phyloP scores from a whole-genome alignment of 1,140 invertebrate species.

The Bombus waltoni region DNA sequence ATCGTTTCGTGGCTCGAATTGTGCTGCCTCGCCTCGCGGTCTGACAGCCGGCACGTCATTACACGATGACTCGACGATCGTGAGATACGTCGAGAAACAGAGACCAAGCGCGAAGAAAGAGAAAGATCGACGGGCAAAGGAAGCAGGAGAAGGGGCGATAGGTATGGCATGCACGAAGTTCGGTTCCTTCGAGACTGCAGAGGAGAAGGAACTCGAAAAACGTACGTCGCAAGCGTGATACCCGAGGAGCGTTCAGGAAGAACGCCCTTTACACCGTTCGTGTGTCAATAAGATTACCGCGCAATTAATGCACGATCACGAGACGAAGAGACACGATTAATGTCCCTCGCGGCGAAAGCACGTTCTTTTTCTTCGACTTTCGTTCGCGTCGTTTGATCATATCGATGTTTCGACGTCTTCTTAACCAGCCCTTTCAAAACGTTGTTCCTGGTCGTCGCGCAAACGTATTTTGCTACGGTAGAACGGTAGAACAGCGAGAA shows the following conservation, averaged over 20 bases:
- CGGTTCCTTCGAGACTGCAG: slow-evolving; percentile 35
- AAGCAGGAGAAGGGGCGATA: slow-evolving; percentile 46
- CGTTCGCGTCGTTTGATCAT: not conserved
- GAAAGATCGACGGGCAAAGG: slow-evolving; percentile 32
- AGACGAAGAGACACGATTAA: not conserved
- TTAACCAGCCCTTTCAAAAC: not conserved
- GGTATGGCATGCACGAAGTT: slow-evolving; percentile 48
- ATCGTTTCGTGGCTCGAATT: slow-evolving; percentile 67
- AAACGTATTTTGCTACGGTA: not conserved
- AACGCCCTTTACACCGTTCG: not conserved
- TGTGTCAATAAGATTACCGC: slow-evolving; percentile 19
- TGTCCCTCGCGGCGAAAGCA: not conserved
- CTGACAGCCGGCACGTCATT: slow-evolving; percentile 81
- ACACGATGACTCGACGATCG: slow-evolving; percentile 80
- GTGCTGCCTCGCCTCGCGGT: slow-evolving; percentile 58
- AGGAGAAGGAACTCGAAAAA: slow-evolving; percentile 29
- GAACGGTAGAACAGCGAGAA: not conserved
- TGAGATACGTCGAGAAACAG: slow-evolving; percentile 57
- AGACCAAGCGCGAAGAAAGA: slow-evolving; percentile 45
- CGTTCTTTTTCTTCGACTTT: not conserved
- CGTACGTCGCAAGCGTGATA: slow-evolving; percentile 28
- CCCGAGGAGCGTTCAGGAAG: slow-evolving; percentile 1
- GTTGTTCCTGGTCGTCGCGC: not conserved
- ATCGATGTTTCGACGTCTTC: slow-evolving; percentile 2
- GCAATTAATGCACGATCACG: slow-evolving; percentile 25